phyloP scores from a whole-genome alignment of 2,888 invertebrate genomes.

The Masnerella sp. region DNA sequence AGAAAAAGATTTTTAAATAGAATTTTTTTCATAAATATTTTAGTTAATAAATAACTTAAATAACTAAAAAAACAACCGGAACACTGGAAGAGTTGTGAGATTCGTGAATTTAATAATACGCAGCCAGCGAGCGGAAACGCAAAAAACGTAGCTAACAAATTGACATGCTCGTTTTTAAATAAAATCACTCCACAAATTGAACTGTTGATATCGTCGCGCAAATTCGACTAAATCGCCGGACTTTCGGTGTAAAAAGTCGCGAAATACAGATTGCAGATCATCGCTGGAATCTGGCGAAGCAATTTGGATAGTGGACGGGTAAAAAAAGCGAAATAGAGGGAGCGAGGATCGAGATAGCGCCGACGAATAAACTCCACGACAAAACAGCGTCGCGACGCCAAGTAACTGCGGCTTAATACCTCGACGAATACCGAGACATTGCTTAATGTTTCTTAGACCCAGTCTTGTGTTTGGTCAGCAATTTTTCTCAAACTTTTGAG shows the following conservation, averaged over 20 bases:
- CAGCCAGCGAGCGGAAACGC: not conserved
- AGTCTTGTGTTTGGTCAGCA: too few species aligned
- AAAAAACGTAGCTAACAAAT: constrained; percentile 18
- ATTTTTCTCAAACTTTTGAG: too few species aligned
- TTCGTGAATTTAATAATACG: constrained; percentile 13
- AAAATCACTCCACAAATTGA: constrained; percentile 36
- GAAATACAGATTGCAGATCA: constrained; percentile 49
- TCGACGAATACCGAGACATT: not conserved
- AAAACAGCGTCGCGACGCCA: constrained; percentile 47
- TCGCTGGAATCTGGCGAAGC: constrained; percentile 48
- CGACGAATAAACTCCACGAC: constrained; percentile 46
- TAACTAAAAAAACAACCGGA: constrained; percentile 24
- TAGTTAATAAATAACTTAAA: constrained; percentile 26
- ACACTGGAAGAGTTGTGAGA: not conserved
- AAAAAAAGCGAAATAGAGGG: constrained; percentile 23
- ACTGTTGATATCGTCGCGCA: constrained; percentile 34
- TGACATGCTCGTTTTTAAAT: constrained; percentile 40
- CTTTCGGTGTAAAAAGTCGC: constrained; percentile 39
- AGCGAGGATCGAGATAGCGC: constrained; percentile 28
- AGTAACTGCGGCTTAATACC: constrained; percentile 61
- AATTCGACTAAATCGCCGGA: constrained; percentile 26
- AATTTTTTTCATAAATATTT: too few species aligned
- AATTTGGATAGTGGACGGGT: constrained; percentile 51
- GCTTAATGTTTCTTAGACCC: not conserved
- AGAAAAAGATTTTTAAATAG: too few species aligned